These are phyloP conservation scores for Phacellophora camtschatica DNA, from an alignment of 30 jellyfish, hydroid and myxozoan species.

Conservation along the genomic window DNA sequence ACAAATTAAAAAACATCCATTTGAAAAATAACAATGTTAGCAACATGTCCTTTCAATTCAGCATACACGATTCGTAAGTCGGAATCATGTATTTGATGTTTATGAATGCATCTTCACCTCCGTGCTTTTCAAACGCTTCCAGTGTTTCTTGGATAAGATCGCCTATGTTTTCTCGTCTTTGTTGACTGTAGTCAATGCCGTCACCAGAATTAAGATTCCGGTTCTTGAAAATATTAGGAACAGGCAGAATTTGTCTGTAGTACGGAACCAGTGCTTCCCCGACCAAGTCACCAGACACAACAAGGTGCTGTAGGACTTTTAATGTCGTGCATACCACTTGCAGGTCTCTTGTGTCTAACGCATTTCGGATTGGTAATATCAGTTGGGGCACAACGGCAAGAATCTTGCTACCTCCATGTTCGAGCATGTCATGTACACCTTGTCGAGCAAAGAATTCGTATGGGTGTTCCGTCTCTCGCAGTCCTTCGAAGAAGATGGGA, in stretches of 20 bases:
- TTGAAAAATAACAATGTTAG: background rate
- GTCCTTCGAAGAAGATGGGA: slow-evolving; percentile 93
- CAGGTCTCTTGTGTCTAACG: slow-evolving; percentile 80
- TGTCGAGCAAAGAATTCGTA: slow-evolving; percentile 90
- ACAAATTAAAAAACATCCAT: background rate
- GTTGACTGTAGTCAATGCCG: slow-evolving; percentile 94
- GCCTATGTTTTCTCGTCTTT: slow-evolving; percentile 88
- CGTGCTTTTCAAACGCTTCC: slow-evolving; percentile 86
- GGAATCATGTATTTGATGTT: slow-evolving; percentile 96
- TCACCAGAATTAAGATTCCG: slow-evolving; percentile 90
- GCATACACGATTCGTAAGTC: slow-evolving; percentile 92
- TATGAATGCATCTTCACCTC: slow-evolving; percentile 97
- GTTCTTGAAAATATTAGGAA: slow-evolving; percentile 78
- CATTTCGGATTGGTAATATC: slow-evolving; percentile 91
- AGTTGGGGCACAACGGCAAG: slow-evolving; percentile 93
- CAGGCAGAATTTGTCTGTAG: slow-evolving; percentile 91
- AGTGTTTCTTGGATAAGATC: slow-evolving; percentile 91
- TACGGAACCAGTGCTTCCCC: slow-evolving; percentile 98
- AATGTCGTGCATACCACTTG: slow-evolving; percentile 86
- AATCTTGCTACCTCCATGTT: slow-evolving; percentile 90
- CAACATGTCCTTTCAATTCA: slow-evolving; percentile 25
- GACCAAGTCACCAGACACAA: slow-evolving; percentile 79
- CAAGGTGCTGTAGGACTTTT: slow-evolving; percentile 85
- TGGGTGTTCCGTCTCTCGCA: slow-evolving; percentile 86
- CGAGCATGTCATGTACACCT: slow-evolving; percentile 97